Conservation (phyloP, 1,140 invertebrate genomes). For the Eulimnadia texana region DNA sequence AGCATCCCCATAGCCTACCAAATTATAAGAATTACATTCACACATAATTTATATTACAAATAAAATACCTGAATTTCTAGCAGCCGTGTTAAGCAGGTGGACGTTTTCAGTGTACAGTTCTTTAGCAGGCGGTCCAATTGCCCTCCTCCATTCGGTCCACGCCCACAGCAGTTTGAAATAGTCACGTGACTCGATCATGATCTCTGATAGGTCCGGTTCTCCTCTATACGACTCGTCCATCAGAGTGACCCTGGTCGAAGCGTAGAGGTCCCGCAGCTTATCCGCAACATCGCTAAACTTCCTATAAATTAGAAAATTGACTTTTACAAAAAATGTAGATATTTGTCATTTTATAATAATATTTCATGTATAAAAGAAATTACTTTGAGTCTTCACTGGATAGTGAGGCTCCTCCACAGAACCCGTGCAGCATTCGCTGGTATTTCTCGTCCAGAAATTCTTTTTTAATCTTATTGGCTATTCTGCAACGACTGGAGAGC, state of each 20-base stretch:
- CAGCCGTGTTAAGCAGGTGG: conserved; percentile 1
- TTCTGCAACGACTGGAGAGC: not conserved
- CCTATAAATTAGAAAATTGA: not conserved
- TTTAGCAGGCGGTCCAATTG: conserved; percentile 56
- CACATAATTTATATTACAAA: not conserved
- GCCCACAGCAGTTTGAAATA: conserved; percentile 53
- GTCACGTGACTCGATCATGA: conserved; percentile 53
- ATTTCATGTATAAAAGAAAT: not conserved
- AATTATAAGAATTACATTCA: not conserved
- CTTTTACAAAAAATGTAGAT: not conserved
- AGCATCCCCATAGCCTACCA: conserved; percentile 4
- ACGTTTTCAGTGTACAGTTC: conserved; percentile 39
- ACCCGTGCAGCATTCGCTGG: conserved; percentile 4
- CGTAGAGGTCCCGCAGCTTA: conserved; percentile 5
- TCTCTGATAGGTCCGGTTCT: conserved; percentile 40
- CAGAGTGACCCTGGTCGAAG: not conserved
- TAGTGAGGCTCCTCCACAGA: not conserved
- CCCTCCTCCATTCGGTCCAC: conserved; percentile 65
- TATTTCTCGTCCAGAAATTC: no score
- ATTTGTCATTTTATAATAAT: no score
- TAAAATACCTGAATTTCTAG: conserved; percentile 5
- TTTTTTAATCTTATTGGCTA: no score
- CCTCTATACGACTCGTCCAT: not conserved
- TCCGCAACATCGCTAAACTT: not conserved
- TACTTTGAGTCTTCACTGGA: conserved; percentile 7